These are phyloP conservation scores for Glaucopsyche alexis DNA, from an alignment of 2,888 invertebrate genomes.

Conservation along the genomic window DNA sequence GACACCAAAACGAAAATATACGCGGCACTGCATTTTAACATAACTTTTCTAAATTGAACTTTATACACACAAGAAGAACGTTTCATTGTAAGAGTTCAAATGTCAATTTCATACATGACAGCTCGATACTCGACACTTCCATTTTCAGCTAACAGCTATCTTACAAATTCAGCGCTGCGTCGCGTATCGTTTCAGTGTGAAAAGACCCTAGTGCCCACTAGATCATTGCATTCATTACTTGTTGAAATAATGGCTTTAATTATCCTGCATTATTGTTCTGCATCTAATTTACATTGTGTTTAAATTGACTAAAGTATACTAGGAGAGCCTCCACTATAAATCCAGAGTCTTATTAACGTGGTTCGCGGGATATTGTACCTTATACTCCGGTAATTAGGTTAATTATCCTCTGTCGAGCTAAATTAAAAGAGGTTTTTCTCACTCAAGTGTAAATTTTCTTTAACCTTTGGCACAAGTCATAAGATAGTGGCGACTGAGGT, in stretches of 20 bases:
- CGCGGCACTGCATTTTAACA: too few species aligned
- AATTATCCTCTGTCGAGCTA: constrained; percentile 32
- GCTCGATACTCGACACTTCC: too few species aligned
- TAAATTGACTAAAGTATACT: constrained; percentile 61
- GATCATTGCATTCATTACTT: not conserved
- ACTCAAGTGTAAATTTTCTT: constrained; percentile 36
- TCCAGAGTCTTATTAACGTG: constrained; percentile 43
- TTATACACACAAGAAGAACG: too few species aligned
- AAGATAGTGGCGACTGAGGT: not conserved
- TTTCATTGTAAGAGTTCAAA: too few species aligned
- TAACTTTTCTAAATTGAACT: too few species aligned
- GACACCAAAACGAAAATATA: too few species aligned
- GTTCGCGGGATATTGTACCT: constrained; percentile 31
- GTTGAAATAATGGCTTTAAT: constrained; percentile 6
- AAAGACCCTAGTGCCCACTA: not conserved
- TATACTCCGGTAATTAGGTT: constrained; percentile 33
- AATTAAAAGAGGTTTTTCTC: constrained; percentile 35
- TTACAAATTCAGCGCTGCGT: too few species aligned
- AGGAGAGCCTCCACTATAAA: constrained; percentile 55
- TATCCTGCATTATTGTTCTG: constrained; percentile 20
- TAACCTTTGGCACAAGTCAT: constrained; percentile 23
- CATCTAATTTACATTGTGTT: constrained; percentile 46
- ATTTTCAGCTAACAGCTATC: too few species aligned
- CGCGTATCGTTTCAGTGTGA: too few species aligned
- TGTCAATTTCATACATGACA: too few species aligned